Evolutionary conservation across 2,797 vertebrate genomes (phyloP).

Genomic region (Urosaurus nigricauda): DNA sequence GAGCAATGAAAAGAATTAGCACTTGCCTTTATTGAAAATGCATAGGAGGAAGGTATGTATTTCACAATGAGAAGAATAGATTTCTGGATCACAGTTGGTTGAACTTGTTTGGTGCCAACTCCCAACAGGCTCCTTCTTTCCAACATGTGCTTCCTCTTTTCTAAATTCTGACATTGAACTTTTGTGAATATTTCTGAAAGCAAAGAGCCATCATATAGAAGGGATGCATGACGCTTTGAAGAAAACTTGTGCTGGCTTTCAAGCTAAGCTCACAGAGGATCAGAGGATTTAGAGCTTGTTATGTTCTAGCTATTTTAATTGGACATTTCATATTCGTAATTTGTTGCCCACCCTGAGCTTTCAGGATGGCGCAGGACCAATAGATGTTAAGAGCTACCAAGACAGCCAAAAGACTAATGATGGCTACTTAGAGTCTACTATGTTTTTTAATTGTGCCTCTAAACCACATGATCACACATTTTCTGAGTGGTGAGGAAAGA

Average conservation of each 20-base stretch:
- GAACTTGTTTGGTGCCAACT: constrained; percentile 64
- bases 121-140: constrained; percentile 67
- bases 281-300: constrained; percentile 28
- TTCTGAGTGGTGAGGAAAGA: not conserved
- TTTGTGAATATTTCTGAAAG: constrained; percentile 42
- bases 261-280: constrained; percentile 21
- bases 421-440: not conserved
- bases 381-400: not conserved
- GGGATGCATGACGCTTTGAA: constrained; percentile 64
- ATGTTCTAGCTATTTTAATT: constrained; percentile 19
- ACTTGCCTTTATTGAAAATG: constrained; percentile 21
- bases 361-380: constrained; percentile 17
- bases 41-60: constrained; percentile 20
- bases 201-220: constrained; percentile 57
- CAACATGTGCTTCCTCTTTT: constrained; percentile 49
- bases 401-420: not conserved
- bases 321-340: constrained; percentile 26
- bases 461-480: not conserved
- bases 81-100: constrained; percentile 9
- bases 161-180: constrained; percentile 36
- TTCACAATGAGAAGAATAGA: constrained; percentile 35
- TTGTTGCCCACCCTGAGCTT: constrained; percentile 18
- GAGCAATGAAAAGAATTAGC: not conserved
- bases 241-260: constrained; percentile 46
- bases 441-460: no score